phyloP scores from a whole-genome alignment of 2,888 invertebrate species.

The Morpho achilles region DNA sequence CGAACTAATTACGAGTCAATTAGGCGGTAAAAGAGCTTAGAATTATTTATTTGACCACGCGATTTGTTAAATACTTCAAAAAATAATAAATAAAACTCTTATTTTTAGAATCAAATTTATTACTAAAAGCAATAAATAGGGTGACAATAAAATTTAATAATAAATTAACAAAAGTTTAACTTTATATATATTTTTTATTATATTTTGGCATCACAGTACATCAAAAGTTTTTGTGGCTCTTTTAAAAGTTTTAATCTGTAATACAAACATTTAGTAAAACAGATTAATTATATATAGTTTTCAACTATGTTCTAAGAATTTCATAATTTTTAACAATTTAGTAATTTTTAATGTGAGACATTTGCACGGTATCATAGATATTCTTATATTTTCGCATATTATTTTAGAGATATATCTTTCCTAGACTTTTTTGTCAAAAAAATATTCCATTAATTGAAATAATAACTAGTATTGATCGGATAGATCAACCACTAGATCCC shows the following conservation, averaged over 20 bases:
- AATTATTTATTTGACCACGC: too few species aligned
- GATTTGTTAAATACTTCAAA: background rate
- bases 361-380: too few species aligned
- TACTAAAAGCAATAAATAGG: conserved; percentile 76
- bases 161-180: conserved; percentile 70
- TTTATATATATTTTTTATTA: conserved; percentile 53
- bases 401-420: too few species aligned
- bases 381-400: too few species aligned
- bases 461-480: too few species aligned
- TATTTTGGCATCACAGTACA: conserved; percentile 75
- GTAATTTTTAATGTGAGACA: background rate
- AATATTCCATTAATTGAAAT: too few species aligned
- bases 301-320: background rate
- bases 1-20: too few species aligned
- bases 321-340: conserved; percentile 3
- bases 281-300: background rate
- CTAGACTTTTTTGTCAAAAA: too few species aligned
- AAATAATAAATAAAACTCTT: conserved; percentile 3
- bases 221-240: conserved; percentile 38
- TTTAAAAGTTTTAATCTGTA: background rate
- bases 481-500: too few species aligned
- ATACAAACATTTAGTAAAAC: background rate
- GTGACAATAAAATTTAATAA: conserved; percentile 72
- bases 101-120: conserved; percentile 53
- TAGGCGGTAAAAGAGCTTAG: too few species aligned